Evolutionary conservation across 1,140 invertebrate species (phyloP).

Genomic region (Euura saliciscinereae): DNA sequence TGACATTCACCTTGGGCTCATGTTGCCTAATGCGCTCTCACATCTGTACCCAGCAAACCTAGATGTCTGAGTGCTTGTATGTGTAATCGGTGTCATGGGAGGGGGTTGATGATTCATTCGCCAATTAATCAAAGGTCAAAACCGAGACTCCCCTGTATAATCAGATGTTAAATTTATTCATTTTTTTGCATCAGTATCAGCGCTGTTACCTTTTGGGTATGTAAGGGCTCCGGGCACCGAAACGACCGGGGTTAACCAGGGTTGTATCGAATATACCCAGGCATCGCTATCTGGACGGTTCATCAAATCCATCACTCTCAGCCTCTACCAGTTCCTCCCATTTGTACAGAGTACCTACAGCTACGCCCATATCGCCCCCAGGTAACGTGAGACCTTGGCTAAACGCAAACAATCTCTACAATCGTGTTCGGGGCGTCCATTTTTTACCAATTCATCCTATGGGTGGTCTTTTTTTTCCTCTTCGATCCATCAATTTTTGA

Average conservation of each 20-base stretch:
- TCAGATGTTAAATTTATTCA: not conserved
- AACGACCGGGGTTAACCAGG: constrained; percentile 26
- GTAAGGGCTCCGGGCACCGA: no score
- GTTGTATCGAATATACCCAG: constrained; percentile 41
- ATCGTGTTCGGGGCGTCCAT: not conserved
- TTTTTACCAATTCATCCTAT: not conserved
- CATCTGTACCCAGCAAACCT: no score
- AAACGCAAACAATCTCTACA: not conserved
- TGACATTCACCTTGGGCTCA: no score
- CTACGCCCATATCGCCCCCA: not conserved
- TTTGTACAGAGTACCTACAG: constrained; percentile 27
- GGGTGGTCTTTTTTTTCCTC: not conserved
- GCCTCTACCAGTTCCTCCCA: constrained; percentile 19
- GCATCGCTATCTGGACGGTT: constrained; percentile 38
- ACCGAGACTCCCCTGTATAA: not conserved
- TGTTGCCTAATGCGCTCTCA: no score
- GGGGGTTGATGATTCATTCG: not conserved
- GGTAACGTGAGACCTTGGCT: not conserved
- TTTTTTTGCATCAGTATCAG: no score
- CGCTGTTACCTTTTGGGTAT: not conserved
- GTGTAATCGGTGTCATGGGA: not conserved
- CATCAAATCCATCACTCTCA: constrained; percentile 41
- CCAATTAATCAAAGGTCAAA: not conserved
- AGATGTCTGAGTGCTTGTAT: no score
- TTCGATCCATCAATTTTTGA: not conserved